phyloP scores from a whole-genome alignment of 2,888 invertebrate species.

The Rotaria macrura region DNA sequence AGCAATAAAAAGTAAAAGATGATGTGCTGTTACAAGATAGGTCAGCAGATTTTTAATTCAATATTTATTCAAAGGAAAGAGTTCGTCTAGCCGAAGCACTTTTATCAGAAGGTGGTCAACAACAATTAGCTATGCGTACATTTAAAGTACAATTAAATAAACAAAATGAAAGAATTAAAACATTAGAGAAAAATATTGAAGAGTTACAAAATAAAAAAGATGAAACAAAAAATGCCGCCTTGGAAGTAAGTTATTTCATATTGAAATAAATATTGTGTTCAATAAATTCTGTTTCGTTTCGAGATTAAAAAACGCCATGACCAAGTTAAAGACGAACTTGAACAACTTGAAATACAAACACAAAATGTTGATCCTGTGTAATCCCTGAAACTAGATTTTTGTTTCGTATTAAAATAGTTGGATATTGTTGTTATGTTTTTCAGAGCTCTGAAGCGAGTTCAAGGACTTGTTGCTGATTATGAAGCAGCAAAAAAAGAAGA shows the following conservation, averaged over 20 bases:
- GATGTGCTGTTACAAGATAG: no score
- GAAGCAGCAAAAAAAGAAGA: slow-evolving; percentile 65
- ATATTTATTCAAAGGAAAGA: not conserved
- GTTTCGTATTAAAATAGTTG: no score
- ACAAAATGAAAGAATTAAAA: not conserved
- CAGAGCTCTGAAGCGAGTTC: slow-evolving; percentile 43
- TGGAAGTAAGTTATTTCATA: not conserved
- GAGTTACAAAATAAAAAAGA: not conserved
- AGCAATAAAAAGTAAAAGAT: no score
- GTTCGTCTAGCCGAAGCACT: not conserved
- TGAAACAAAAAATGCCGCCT: not conserved
- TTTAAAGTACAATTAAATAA: not conserved
- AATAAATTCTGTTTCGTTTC: not conserved
- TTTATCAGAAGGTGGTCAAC: not conserved
- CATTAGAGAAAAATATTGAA: not conserved
- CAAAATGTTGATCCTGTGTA: not conserved
- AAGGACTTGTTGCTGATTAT: slow-evolving; percentile 58
- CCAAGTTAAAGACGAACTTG: not conserved
- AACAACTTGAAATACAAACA: not conserved
- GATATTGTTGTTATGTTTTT: not conserved
- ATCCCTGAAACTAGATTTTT: not conserved
- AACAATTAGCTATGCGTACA: not conserved
- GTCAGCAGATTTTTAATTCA: no score
- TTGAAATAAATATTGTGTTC: not conserved
- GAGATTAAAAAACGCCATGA: not conserved